A percentile compares a stretch with the other conserved stretches of the same genome.
phyloP scores from a whole-genome alignment of 2,888 invertebrate species.

The Muschampia plurimacula region DNA sequence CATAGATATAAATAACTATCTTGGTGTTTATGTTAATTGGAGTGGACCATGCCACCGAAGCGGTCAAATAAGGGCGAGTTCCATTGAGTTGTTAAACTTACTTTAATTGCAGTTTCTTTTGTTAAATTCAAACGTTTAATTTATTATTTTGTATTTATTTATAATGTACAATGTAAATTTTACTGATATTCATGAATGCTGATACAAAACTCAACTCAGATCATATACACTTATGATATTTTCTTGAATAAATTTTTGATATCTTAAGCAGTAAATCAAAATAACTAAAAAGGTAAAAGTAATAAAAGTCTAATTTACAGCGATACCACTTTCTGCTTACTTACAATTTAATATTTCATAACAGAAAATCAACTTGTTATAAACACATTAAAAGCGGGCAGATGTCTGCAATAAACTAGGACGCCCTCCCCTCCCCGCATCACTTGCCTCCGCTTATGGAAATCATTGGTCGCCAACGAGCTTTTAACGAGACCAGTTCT shows the following conservation, averaged over 20 bases:
- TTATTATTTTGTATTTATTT: too few relatives aligned
- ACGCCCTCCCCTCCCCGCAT: not conserved
- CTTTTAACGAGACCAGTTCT: constrained; percentile 12
- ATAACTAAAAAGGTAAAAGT: too few relatives aligned
- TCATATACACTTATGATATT: too few relatives aligned
- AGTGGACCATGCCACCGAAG: constrained; percentile 71
- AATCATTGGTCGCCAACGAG: constrained; percentile 26
- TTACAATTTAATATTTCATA: not conserved
- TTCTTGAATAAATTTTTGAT: too few relatives aligned
- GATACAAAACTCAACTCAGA: too few relatives aligned
- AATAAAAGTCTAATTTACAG: too few relatives aligned
- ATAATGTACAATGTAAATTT: too few relatives aligned
- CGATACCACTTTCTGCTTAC: too few relatives aligned
- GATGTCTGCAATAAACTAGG: not conserved
- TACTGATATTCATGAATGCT: too few relatives aligned
- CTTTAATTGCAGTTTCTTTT: not conserved
- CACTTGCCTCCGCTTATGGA: not conserved
- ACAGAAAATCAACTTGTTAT: not conserved
- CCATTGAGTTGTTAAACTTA: not conserved
- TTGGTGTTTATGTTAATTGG: constrained; percentile 82
- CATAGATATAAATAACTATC: constrained; percentile 65
- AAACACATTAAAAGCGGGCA: not conserved
- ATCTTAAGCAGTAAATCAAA: too few relatives aligned
- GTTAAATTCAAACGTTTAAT: not conserved
- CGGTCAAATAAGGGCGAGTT: constrained; percentile 50